phyloP scores from a whole-genome alignment of 1,140 invertebrate species.

The Drosophila rufa region DNA sequence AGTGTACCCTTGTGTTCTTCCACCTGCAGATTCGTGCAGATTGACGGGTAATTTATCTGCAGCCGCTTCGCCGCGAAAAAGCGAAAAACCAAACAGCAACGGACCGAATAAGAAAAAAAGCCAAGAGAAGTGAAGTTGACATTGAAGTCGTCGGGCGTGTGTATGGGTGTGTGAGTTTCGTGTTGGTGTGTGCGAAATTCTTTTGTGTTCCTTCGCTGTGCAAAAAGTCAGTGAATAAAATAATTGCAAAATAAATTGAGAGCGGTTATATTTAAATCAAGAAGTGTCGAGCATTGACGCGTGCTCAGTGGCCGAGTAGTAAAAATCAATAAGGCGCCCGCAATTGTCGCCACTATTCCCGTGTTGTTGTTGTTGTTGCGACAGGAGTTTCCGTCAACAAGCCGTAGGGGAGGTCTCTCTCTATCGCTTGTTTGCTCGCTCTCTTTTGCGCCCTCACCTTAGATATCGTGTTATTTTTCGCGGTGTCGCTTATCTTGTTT shows the following conservation, averaged over 20 bases:
- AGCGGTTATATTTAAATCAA: constrained; percentile 7
- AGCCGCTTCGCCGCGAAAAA: background rate
- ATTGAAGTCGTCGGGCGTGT: constrained; percentile 61
- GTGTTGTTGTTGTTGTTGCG: constrained; percentile 35
- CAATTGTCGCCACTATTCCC: constrained; percentile 52
- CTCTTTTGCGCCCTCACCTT: constrained; percentile 18
- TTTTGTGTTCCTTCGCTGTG: constrained; percentile 60
- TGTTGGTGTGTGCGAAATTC: constrained; percentile 67
- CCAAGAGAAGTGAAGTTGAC: constrained; percentile 63
- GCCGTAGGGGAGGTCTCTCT: constrained; percentile 20
- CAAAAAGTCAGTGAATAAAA: constrained; percentile 44
- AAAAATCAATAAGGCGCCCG: constrained; percentile 74
- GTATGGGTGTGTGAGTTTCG: constrained; percentile 15
- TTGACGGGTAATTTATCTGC: constrained; percentile 46
- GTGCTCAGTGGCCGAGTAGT: constrained; percentile 29
- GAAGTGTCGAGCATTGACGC: constrained; percentile 7
- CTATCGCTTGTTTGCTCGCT: background rate
- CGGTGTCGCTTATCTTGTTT: constrained; percentile 54
- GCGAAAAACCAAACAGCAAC: background rate
- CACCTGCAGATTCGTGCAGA: constrained; percentile 7
- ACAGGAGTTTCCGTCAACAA: constrained; percentile 76
- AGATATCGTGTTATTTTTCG: constrained; percentile 16
- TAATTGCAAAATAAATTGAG: constrained; percentile 54
- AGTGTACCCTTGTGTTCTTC: constrained; percentile 3
- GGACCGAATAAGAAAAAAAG: background rate